Evolutionary conservation across 2,113 vertebrate species (phyloP).

Genomic region (Hiodon tergisus): DNA sequence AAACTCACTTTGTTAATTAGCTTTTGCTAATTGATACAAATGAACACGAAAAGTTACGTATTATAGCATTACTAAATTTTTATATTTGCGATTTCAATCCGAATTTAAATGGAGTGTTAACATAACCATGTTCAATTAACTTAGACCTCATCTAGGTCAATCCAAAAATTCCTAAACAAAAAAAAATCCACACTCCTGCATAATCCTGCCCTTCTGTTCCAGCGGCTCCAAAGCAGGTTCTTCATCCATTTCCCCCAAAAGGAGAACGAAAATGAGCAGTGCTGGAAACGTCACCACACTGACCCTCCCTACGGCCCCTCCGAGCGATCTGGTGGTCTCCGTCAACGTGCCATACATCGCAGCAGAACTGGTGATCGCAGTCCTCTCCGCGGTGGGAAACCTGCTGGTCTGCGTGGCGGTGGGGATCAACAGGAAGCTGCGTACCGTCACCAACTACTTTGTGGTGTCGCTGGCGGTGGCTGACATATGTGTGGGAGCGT

Average conservation of each 20-base stretch:
- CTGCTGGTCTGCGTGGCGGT: constrained; percentile 60
- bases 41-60: no score
- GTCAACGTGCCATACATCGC: constrained; percentile 55
- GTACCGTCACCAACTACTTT: constrained; percentile 70
- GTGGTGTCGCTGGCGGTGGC: constrained; percentile 65
- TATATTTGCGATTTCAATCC: no score
- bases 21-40: no score
- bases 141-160: no score
- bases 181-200: not conserved
- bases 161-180: not conserved
- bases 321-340: constrained; percentile 26
- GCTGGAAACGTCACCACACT: not conserved
- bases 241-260: not conserved
- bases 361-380: constrained; percentile 60
- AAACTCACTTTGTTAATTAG: no score
- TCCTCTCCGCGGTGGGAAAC: constrained; percentile 57
- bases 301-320: not conserved
- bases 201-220: not conserved
- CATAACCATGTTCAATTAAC: no score
- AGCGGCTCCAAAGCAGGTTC: not conserved
- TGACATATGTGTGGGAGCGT: constrained; percentile 59
- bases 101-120: no score
- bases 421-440: constrained; percentile 56
- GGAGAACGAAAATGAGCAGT: constrained; percentile 3
- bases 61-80: no score